Conservation (phyloP, 1,140 invertebrate species). For the Polypedilum pembai region DNA sequence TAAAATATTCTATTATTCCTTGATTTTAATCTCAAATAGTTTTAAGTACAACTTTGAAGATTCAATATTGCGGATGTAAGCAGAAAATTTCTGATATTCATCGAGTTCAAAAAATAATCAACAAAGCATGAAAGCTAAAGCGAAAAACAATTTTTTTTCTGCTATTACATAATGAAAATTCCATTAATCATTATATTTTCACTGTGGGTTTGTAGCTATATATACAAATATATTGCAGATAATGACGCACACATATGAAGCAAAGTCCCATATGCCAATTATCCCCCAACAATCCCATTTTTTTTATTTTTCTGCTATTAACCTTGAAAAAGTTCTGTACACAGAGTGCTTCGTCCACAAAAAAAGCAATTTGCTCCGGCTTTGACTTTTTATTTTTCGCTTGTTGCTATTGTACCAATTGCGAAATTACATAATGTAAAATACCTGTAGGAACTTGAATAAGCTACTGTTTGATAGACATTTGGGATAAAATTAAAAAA, state of each 20-base stretch:
- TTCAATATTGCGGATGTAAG: no score
- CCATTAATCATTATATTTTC: slow-evolving; percentile 18
- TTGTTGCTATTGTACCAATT: background rate
- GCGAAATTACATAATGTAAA: no score
- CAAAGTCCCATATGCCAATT: slow-evolving; percentile 10
- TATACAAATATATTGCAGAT: background rate
- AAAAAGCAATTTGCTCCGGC: background rate
- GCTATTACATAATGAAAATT: slow-evolving; percentile 7
- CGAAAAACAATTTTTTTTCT: background rate
- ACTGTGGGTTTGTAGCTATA: background rate
- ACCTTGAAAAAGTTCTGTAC: slow-evolving; percentile 18
- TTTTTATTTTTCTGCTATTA: background rate
- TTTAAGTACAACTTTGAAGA: no score
- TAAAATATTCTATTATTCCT: no score
- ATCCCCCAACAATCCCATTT: slow-evolving; percentile 4
- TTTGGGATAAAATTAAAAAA: no score
- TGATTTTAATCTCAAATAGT: no score
- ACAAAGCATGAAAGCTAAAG: slow-evolving; percentile 1
- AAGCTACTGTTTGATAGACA: no score
- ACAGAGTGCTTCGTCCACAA: background rate
- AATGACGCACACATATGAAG: background rate
- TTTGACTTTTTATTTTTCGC: background rate
- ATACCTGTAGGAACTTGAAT: no score
- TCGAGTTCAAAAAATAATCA: background rate
- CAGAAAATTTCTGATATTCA: no score